Percentiles rank a stretch among this genome's conserved stretches.
These are phyloP conservation scores for Strigamia crassipes DNA, from an alignment of 2,888 invertebrate species.

Conservation along the genomic window DNA sequence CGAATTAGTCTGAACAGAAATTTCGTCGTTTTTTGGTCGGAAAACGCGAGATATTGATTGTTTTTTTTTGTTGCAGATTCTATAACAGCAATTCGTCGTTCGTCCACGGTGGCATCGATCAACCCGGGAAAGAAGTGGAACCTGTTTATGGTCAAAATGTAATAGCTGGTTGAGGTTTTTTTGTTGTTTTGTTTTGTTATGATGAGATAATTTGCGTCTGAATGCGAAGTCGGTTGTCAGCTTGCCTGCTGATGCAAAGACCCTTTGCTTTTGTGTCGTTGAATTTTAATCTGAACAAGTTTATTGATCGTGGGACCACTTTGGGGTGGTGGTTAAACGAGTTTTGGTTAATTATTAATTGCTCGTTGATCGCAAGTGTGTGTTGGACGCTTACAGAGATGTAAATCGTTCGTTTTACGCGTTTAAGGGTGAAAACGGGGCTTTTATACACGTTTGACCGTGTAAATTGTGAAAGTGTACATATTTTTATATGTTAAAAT, in stretches of 20 bases:
- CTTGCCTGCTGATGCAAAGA: conserved; percentile 4
- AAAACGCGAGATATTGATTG: no score
- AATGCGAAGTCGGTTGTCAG: neutral
- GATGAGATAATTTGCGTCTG: conserved; percentile 44
- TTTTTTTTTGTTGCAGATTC: conserved; percentile 68
- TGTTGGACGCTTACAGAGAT: neutral
- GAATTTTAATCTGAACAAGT: neutral
- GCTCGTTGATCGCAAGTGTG: neutral
- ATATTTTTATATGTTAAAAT: no score
- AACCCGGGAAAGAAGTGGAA: conserved; percentile 69
- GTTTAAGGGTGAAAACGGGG: no score
- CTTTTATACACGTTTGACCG: no score
- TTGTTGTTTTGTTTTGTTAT: no score
- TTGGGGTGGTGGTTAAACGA: no score
- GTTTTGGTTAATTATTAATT: neutral
- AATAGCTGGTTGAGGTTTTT: conserved; percentile 45
- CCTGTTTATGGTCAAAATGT: conserved; percentile 60
- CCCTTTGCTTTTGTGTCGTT: neutral
- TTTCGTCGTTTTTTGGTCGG: no score
- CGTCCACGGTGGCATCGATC: conserved; percentile 89
- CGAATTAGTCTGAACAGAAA: neutral
- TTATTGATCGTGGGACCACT: no score
- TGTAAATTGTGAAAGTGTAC: no score
- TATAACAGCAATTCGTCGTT: conserved; percentile 96
- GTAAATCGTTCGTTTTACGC: neutral